Conservation (phyloP, 2,888 invertebrate genomes). For the Rugalucina vietnamica region DNA sequence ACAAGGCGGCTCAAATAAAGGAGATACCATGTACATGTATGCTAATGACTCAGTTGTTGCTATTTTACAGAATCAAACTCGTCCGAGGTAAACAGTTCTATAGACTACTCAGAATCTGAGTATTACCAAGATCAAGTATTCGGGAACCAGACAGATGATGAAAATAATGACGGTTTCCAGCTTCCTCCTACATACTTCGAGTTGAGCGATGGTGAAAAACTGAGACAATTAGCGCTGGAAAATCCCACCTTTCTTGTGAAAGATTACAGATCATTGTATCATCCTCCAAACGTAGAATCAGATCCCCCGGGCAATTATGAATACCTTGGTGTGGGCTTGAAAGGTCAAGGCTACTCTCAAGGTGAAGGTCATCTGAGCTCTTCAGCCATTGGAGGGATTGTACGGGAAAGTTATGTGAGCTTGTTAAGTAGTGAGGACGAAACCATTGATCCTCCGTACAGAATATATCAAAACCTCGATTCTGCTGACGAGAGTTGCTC, state of each 20-base stretch:
- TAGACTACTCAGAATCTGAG: not conserved
- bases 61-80: not conserved
- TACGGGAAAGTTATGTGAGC: not conserved
- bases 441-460: not conserved
- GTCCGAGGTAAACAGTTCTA: not conserved
- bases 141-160: not conserved
- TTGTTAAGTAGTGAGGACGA: conserved; percentile 4
- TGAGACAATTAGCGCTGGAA: not conserved
- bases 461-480: not conserved
- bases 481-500: not conserved
- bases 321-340: not conserved
- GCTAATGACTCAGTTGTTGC: no score
- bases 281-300: not conserved
- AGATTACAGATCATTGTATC: no score
- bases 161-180: not conserved
- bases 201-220: not conserved
- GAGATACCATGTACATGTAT: no score
- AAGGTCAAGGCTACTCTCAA: not conserved
- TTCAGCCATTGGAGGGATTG: not conserved
- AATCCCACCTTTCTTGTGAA: not conserved
- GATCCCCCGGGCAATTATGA: not conserved
- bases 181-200: not conserved
- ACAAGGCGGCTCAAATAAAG: no score
- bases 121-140: not conserved
- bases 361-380: not conserved